Evolutionary conservation across 1,140 invertebrate species (phyloP).

Genomic region (Aethina tumida): DNA sequence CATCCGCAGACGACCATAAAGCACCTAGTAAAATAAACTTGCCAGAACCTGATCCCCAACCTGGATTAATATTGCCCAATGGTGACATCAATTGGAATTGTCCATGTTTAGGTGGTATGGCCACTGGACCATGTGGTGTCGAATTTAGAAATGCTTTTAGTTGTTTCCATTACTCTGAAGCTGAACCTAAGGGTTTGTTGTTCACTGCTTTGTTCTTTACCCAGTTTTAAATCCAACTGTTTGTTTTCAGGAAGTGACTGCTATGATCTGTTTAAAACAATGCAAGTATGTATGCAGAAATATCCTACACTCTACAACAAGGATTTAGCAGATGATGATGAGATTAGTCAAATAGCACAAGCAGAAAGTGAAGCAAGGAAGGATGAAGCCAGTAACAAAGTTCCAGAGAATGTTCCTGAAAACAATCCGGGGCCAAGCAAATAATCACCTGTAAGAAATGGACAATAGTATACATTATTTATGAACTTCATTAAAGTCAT

Average conservation of each 20-base stretch:
- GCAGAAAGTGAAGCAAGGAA: too few relatives aligned
- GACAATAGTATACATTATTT: too few relatives aligned
- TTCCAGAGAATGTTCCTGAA: too few relatives aligned
- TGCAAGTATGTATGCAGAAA: constrained; percentile 87
- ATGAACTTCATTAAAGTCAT: too few relatives aligned
- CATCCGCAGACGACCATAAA: constrained; percentile 67
- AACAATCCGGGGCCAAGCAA: too few relatives aligned
- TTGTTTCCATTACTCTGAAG: constrained; percentile 82
- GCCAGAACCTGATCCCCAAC: constrained; percentile 59
- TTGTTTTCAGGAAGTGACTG: constrained; percentile 66
- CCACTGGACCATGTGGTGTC: constrained; percentile 86
- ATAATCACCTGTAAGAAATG: too few relatives aligned
- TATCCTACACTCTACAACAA: constrained; percentile 82
- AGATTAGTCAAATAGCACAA: constrained; percentile 29
- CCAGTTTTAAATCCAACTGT: constrained; percentile 5
- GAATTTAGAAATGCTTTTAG: constrained; percentile 90
- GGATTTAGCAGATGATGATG: constrained; percentile 44
- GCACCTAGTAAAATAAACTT: constrained; percentile 60
- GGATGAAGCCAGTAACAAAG: too few relatives aligned
- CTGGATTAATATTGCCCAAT: constrained; percentile 74
- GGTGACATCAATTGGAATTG: constrained; percentile 96
- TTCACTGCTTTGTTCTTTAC: not conserved
- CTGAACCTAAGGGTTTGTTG: constrained; percentile 44
- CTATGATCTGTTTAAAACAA: constrained; percentile 77
- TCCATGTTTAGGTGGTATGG: constrained; percentile 92